Percentiles rank a stretch among this genome's conserved stretches.
These are phyloP conservation scores for Zygogramma bicolorata DNA, from an alignment of 2,888 invertebrate species.

Conservation along the genomic window DNA sequence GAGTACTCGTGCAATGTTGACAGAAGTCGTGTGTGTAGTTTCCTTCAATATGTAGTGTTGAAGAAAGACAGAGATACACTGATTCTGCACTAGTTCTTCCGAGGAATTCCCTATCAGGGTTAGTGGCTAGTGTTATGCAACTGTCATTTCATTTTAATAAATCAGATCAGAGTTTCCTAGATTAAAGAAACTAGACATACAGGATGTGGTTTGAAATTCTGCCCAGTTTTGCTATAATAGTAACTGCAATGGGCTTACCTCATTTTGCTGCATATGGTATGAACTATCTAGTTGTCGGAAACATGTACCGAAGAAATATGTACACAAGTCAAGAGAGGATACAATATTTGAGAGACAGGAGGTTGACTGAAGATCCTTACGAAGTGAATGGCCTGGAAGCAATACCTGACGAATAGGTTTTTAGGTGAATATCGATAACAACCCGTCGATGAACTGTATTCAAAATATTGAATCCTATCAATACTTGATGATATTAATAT, in stretches of 20 bases:
- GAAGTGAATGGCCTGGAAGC: conserved; percentile 71
- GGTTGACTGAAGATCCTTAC: conserved; percentile 75
- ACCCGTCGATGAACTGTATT: too few species aligned
- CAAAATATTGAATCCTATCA: too few species aligned
- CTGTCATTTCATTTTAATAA: conserved; percentile 10
- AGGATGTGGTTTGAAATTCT: conserved; percentile 82
- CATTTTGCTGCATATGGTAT: conserved; percentile 74
- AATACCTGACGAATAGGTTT: conserved; percentile 28
- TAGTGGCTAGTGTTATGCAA: conserved; percentile 9
- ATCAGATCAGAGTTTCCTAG: background rate
- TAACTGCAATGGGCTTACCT: conserved; percentile 72
- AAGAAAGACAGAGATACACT: too few species aligned
- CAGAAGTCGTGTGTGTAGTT: too few species aligned
- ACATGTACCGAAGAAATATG: conserved; percentile 71
- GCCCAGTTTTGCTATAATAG: conserved; percentile 74
- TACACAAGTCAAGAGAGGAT: conserved; percentile 69
- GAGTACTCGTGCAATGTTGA: too few species aligned
- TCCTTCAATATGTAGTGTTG: too few species aligned
- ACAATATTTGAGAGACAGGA: conserved; percentile 73
- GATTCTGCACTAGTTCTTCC: too few species aligned
- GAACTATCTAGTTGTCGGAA: conserved; percentile 73
- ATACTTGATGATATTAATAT: too few species aligned
- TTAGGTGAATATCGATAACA: background rate
- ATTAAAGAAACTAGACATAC: background rate
- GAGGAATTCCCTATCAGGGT: too few species aligned